Evolutionary conservation across 2,888 invertebrate genomes (phyloP).

Genomic region (Zhuqinia jingwanae): DNA sequence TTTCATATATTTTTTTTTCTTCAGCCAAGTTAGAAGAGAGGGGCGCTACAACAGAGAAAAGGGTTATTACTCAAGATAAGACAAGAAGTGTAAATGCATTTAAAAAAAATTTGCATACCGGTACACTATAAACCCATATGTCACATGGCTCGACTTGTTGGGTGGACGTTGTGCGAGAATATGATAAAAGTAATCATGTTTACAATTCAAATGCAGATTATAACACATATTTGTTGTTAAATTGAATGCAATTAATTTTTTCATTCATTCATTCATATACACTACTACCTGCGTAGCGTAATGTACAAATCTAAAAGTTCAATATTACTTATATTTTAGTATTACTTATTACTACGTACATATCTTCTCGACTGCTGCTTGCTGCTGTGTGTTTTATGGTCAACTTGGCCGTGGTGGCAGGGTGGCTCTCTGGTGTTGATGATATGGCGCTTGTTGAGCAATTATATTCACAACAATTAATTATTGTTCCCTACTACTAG

Average conservation of each 20-base stretch:
- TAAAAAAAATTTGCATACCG: slow-evolving; percentile 60
- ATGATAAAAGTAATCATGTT: slow-evolving; percentile 54
- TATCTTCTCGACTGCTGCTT: too few species aligned
- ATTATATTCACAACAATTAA: slow-evolving; percentile 66
- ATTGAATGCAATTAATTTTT: slow-evolving; percentile 62
- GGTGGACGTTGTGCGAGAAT: neutral
- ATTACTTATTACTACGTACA: neutral
- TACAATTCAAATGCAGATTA: slow-evolving; percentile 59
- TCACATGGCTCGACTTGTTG: neutral
- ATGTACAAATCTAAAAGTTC: neutral
- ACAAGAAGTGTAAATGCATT: slow-evolving; percentile 9
- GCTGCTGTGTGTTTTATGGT: slow-evolving; percentile 40
- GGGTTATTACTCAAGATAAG: slow-evolving; percentile 30
- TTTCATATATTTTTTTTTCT: too few species aligned
- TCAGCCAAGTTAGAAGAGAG: neutral
- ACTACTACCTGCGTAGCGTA: neutral
- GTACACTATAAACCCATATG: slow-evolving; percentile 11
- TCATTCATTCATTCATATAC: slow-evolving; percentile 16
- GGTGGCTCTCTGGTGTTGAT: neutral
- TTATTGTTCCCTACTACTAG: slow-evolving; percentile 43
- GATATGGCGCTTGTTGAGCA: slow-evolving; percentile 33
- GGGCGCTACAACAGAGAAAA: neutral
- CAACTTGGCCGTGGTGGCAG: slow-evolving; percentile 60
- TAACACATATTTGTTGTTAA: slow-evolving; percentile 23
- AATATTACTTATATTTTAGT: neutral